Evolutionary conservation across 2,113 vertebrate species (phyloP), one percentile per base, ranked within the genome.

Genomic region (Myiagra hebetior): DNA sequence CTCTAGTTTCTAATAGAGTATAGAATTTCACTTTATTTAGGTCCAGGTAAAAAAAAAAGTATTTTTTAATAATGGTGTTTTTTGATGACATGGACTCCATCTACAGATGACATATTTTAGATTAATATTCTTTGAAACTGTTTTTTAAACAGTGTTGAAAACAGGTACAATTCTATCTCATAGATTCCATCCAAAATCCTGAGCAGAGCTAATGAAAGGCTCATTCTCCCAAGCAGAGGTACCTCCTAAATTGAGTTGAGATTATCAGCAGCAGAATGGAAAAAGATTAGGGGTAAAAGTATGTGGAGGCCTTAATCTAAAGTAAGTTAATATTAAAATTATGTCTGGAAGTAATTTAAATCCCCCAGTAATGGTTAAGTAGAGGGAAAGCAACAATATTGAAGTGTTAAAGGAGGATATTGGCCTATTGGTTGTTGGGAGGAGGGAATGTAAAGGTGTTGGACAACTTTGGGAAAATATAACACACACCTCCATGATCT

Each of bases 261-360:
- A 77, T 95, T 94, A 97, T 96, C 97, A 69, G 87, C 95, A 96
- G 89, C 93, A 92, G 41, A 92, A 91, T 91, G 75, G 87, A 94
- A 96, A 97, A 85, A 94, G 59, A 85, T 96, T 75, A 78, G 46
- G 84, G 30, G 15, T 72, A 35, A 96, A 93, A 93, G 68, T 91
- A 92, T 70, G 42, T n/a, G 49, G 78, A 91, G 87, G 72, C 83
- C 70, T 91, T 57, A 77, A 28, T 65, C 65, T 89, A 50, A 91
- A 94, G 41, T 13, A 85, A 97, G 87, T 93, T 79, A 91, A 95
- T 74, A 87, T 81, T 85, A 93, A 96, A 91, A 96, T 96, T 84
- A 87, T 41, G 82, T 91, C 95, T 96, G 83, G 78, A 91, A 93
- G 63, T 92, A 21, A 96, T 92, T 96, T 74, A 97, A 97, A 95